Percentiles rank a stretch among this genome's conserved stretches.
phyloP scores from a whole-genome alignment of 1,140 invertebrate genomes.

The Pseudachorutes palmiensis region DNA sequence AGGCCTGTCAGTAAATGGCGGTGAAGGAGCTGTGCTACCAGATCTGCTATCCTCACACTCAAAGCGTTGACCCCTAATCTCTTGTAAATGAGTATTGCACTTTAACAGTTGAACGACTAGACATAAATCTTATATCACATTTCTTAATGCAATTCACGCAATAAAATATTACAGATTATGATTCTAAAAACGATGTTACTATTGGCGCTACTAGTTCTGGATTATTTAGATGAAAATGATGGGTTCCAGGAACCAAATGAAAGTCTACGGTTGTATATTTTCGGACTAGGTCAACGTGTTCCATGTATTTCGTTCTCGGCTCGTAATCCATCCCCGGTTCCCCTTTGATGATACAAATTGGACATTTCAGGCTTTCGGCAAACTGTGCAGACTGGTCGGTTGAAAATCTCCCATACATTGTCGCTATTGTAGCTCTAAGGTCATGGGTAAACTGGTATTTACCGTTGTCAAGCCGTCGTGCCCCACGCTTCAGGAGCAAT shows the following conservation, averaged over 20 bases:
- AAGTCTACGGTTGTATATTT: constrained; percentile 18
- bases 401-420: constrained; percentile 21
- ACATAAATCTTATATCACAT: no score
- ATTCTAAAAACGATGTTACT: constrained; percentile 19
- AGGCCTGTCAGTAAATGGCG: no score
- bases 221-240: constrained; percentile 36
- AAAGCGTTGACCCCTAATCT: no score
- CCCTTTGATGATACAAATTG: constrained; percentile 33
- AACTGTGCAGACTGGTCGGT: constrained; percentile 18
- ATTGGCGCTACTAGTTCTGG: constrained; percentile 26
- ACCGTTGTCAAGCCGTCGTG: constrained; percentile 19
- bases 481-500: constrained; percentile 40
- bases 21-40: no score
- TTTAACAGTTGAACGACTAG: no score
- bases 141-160: no score
- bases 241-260: constrained; percentile 31
- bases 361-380: constrained; percentile 20
- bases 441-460: constrained; percentile 31
- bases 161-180: no score
- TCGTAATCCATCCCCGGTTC: constrained; percentile 34
- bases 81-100: no score
- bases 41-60: no score
- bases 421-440: constrained; percentile 24
- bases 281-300: constrained; percentile 16
- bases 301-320: constrained; percentile 21